These are phyloP conservation scores for Adela reaumurella DNA, from an alignment of 2,888 invertebrate species.

Conservation along the genomic window DNA sequence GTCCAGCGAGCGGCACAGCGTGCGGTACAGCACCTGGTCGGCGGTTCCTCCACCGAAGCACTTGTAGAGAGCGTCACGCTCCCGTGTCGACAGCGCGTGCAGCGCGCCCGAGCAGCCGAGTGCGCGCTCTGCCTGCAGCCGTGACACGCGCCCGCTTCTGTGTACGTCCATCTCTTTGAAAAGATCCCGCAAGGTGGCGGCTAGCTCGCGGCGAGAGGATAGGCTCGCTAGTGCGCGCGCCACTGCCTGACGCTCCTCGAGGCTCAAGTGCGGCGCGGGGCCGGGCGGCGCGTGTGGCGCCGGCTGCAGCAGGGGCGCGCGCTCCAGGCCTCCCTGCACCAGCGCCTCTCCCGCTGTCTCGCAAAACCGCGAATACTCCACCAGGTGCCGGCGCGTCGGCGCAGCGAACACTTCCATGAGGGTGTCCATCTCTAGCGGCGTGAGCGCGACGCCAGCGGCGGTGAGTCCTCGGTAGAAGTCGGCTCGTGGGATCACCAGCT, in stretches of 20 bases:
- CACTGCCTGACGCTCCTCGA: conserved; percentile 64
- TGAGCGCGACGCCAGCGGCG: conserved; percentile 62
- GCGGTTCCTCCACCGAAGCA: conserved; percentile 54
- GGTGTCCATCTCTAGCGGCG: conserved; percentile 64
- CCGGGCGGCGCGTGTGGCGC: conserved; percentile 65
- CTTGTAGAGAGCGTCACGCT: conserved; percentile 68
- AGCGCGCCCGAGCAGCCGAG: conserved; percentile 63
- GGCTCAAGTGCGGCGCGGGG: conserved; percentile 69
- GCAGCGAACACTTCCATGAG: conserved; percentile 71
- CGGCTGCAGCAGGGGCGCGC: conserved; percentile 65
- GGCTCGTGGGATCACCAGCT: conserved; percentile 58
- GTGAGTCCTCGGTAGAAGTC: conserved; percentile 72
- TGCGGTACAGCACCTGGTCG: conserved; percentile 64
- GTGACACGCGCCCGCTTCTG: conserved; percentile 64
- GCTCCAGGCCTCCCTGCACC: conserved; percentile 60
- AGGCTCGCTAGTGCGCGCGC: conserved; percentile 67
- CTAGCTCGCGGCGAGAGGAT: conserved; percentile 60
- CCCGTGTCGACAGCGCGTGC: conserved; percentile 60
- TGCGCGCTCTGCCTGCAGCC: conserved; percentile 62
- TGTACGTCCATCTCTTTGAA: conserved; percentile 63
- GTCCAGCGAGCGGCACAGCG: conserved; percentile 64
- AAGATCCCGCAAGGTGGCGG: conserved; percentile 37
- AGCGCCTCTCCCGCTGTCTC: conserved; percentile 67
- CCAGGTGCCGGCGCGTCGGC: conserved; percentile 53
- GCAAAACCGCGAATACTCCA: conserved; percentile 68